These are phyloP conservation scores for Eledone cirrhosa DNA, from an alignment of 2,888 invertebrate genomes.

Conservation along the genomic window DNA sequence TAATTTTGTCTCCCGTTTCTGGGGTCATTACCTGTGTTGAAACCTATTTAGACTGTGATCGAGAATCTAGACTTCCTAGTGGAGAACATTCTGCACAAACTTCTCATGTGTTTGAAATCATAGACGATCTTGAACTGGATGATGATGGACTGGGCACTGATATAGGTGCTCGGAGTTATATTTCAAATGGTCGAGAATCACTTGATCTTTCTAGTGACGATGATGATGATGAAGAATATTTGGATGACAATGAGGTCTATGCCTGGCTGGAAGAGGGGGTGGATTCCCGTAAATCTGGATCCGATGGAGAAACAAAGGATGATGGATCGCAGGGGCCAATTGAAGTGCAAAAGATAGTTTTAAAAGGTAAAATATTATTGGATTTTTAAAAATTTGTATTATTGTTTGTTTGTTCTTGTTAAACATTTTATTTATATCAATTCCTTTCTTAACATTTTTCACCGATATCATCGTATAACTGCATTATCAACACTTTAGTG, in stretches of 20 bases:
- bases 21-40: background rate
- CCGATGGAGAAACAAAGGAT: conserved; percentile 30
- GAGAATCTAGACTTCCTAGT: conserved; percentile 18
- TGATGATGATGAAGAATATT: conserved; percentile 40
- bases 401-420: no score
- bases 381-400: no score
- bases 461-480: no score
- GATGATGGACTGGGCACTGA: conserved; percentile 36
- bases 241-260: conserved; percentile 55
- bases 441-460: no score
- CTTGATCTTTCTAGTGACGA: conserved; percentile 36
- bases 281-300: conserved; percentile 35
- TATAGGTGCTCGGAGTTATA: conserved; percentile 32
- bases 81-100: background rate
- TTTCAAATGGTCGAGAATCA: conserved; percentile 33
- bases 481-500: no score
- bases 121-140: conserved; percentile 44
- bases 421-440: no score
- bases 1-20: background rate
- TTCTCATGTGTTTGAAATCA: conserved; percentile 46
- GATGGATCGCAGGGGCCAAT: conserved; percentile 43
- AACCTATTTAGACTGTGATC: conserved; percentile 11
- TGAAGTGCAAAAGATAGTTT: conserved; percentile 49
- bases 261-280: conserved; percentile 56
- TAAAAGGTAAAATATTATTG: conserved; percentile 46